A percentile compares a stretch with the other conserved stretches of the same genome.
Conservation (phyloP, 1,140 invertebrate species). For the Pemphigus obesinymphae region DNA sequence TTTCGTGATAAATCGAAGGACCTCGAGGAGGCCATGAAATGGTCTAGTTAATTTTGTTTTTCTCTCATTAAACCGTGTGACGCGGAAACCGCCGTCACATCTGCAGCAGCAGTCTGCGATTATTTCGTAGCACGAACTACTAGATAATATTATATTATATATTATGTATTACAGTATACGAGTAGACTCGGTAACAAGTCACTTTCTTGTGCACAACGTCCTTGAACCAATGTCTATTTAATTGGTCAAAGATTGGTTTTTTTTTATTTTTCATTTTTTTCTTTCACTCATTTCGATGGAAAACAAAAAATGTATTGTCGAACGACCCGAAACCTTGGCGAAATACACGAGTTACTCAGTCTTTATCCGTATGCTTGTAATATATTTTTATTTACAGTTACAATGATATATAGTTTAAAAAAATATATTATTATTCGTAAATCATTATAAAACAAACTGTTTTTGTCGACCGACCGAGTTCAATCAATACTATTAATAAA, state of each 20-base stretch:
- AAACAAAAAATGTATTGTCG: background rate
- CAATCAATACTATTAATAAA: too few species aligned
- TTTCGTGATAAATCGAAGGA: background rate
- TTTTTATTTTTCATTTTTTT: background rate
- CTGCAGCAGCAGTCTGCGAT: too few species aligned
- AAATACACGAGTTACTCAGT: background rate
- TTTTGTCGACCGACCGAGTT: too few species aligned
- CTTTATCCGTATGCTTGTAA: background rate
- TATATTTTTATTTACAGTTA: too few species aligned
- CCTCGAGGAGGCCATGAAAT: background rate
- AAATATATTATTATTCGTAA: too few species aligned
- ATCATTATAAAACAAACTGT: too few species aligned
- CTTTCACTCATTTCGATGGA: background rate
- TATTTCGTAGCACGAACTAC: background rate
- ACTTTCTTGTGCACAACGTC: conserved; percentile 7
- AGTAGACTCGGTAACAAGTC: too few species aligned
- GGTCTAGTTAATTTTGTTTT: background rate
- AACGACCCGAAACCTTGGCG: background rate
- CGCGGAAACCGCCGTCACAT: background rate
- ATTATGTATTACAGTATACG: too few species aligned
- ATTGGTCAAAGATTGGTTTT: background rate
- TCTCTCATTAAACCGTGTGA: background rate
- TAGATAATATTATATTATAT: background rate
- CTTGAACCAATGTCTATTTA: background rate
- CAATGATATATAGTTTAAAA: too few species aligned